Conservation (phyloP, 2,797 vertebrate genomes). For the Anguilla obscura region DNA sequence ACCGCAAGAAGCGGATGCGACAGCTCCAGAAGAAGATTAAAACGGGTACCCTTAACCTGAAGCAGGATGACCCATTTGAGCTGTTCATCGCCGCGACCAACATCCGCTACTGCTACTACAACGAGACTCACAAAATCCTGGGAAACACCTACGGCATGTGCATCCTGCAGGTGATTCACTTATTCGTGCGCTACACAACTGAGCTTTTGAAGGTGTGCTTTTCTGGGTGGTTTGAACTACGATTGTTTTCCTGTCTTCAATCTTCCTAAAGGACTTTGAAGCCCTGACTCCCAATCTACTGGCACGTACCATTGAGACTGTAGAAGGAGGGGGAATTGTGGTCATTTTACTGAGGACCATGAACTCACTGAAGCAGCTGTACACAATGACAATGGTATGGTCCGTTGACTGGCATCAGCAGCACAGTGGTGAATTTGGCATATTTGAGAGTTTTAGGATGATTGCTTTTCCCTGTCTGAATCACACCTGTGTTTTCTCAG, state of each 20-base stretch:
- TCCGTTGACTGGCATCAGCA: not conserved
- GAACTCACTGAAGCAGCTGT: constrained; percentile 95
- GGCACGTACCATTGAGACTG: constrained; percentile 92
- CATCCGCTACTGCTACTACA: constrained; percentile 99
- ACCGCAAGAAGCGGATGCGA: constrained; percentile 97
- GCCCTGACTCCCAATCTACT: constrained; percentile 92
- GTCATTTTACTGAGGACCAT: constrained; percentile 90
- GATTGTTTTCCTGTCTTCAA: not conserved
- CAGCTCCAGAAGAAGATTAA: constrained; percentile 97
- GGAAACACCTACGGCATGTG: constrained; percentile 98
- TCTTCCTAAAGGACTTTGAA: constrained; percentile 86
- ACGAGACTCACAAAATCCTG: constrained; percentile 95
- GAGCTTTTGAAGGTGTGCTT: not conserved
- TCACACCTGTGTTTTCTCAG: constrained; percentile 56
- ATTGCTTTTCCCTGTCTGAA: not conserved
- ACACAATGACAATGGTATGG: constrained; percentile 94
- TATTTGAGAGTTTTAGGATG: not conserved
- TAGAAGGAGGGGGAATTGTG: constrained; percentile 93
- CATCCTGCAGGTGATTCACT: constrained; percentile 82
- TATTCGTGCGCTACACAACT: not conserved
- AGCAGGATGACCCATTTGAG: constrained; percentile 94
- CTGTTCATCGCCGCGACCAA: constrained; percentile 94
- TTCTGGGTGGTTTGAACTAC: too few species aligned
- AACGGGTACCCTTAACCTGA: constrained; percentile 87
- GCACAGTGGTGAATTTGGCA: too few species aligned